These are phyloP conservation scores for Drosophila dunni DNA, from an alignment of 1,140 invertebrate genomes.

Conservation along the genomic window DNA sequence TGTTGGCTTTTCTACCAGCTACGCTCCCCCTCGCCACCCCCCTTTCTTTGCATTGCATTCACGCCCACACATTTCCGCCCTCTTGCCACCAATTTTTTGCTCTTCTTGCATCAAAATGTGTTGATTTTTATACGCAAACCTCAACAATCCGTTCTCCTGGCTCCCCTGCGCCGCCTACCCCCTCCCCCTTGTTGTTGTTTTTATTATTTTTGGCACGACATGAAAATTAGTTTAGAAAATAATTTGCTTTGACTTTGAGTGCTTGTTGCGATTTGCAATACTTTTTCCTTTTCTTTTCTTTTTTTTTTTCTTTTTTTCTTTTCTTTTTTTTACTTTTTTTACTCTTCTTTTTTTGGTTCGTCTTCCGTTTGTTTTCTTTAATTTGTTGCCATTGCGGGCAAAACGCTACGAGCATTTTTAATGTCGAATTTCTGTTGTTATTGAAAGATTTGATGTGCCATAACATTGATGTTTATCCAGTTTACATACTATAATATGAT, in stretches of 20 bases:
- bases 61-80: slow-evolving; percentile 17
- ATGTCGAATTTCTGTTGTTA: slow-evolving; percentile 58
- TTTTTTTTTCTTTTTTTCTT: slow-evolving; percentile 8
- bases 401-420: slow-evolving; percentile 37
- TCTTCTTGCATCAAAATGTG: slow-evolving; percentile 29
- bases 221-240: slow-evolving; percentile 82
- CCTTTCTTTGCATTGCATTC: slow-evolving; percentile 3
- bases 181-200: slow-evolving; percentile 48
- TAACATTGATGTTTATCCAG: slow-evolving; percentile 36
- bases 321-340: slow-evolving; percentile 26
- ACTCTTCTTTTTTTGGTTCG: no score
- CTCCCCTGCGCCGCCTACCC: not conserved
- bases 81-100: no score
- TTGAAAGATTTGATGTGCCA: slow-evolving; percentile 65
- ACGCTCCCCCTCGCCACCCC: not conserved
- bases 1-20: slow-evolving; percentile 54
- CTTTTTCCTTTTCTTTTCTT: slow-evolving; percentile 9
- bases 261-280: slow-evolving; percentile 77
- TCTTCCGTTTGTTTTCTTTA: slow-evolving; percentile 27
- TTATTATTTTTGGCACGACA: slow-evolving; percentile 83
- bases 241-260: slow-evolving; percentile 82
- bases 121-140: slow-evolving; percentile 43
- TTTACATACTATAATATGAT: slow-evolving; percentile 1
- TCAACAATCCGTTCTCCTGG: slow-evolving; percentile 8
- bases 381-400: slow-evolving; percentile 47